phyloP scores from a whole-genome alignment of 2,797 vertebrate species.

The Diceros bicornis region DNA sequence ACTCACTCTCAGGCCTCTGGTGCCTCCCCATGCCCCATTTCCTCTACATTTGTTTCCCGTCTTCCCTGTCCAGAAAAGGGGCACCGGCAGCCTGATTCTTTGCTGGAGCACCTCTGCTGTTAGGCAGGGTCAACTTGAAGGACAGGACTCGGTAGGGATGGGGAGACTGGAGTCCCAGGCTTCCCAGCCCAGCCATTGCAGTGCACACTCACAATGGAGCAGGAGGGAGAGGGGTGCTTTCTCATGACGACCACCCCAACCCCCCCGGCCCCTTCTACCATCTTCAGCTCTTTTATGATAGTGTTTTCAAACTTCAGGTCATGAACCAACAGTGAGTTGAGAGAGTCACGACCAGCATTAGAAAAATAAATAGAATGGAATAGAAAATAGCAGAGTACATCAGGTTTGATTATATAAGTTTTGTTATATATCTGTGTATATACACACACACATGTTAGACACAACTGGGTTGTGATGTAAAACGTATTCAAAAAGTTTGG shows the following conservation, averaged over 20 bases:
- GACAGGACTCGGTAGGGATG: neutral
- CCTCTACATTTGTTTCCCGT: neutral
- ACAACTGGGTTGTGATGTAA: neutral
- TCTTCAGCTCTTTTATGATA: neutral
- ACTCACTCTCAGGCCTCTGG: neutral
- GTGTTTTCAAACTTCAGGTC: neutral
- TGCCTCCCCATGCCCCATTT: neutral
- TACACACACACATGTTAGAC: neutral
- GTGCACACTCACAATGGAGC: rapidly evolving
- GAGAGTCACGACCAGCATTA: neutral
- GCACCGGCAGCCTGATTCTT: neutral
- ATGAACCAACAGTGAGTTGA: neutral
- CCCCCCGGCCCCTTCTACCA: rapidly evolving
- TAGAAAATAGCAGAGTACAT: neutral
- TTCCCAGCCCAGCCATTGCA: too few species aligned
- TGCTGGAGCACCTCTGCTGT: neutral
- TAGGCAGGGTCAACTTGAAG: neutral
- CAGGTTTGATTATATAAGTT: neutral
- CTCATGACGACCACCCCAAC: neutral
- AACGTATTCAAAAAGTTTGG: neutral
- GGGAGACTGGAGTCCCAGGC: neutral
- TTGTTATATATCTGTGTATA: neutral
- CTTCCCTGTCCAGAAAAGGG: neutral
- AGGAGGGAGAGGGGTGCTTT: neutral
- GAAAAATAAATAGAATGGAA: neutral